Evolutionary conservation across 2,113 vertebrate species (phyloP).

Genomic region (Sinocyclocheilus grahami): DNA sequence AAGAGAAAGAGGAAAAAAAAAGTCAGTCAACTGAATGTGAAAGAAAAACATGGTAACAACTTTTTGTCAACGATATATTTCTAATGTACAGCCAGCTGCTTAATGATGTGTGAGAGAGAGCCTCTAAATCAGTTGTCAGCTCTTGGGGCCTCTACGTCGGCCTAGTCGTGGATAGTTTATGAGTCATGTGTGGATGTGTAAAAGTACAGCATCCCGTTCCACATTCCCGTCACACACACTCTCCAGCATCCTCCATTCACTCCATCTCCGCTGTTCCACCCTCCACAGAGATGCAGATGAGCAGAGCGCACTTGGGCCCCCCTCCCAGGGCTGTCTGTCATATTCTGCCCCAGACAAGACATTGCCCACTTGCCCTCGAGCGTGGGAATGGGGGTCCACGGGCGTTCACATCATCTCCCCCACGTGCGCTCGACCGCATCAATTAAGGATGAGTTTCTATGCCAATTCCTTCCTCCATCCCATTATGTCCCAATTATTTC

Average conservation of each 20-base stretch:
- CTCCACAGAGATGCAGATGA: slow-evolving; percentile 90
- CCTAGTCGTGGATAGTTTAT: slow-evolving; percentile 7
- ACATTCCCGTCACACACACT: slow-evolving; percentile 45
- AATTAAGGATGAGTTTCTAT: slow-evolving; percentile 88
- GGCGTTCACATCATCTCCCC: slow-evolving; percentile 92
- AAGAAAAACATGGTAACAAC: not conserved
- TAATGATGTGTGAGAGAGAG: not conserved
- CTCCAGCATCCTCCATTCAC: slow-evolving; percentile 61
- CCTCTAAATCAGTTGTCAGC: slow-evolving; percentile 6
- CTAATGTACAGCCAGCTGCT: not conserved
- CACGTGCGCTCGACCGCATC: slow-evolving; percentile 91
- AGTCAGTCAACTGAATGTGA: not conserved
- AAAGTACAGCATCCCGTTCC: slow-evolving; percentile 26
- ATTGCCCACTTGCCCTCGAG: slow-evolving; percentile 90
- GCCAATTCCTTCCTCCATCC: slow-evolving; percentile 40
- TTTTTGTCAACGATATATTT: not conserved
- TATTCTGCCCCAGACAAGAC: slow-evolving; percentile 79
- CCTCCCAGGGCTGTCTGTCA: slow-evolving; percentile 86
- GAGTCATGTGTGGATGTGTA: slow-evolving; percentile 8
- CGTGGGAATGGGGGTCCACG: slow-evolving; percentile 94
- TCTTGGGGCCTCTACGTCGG: not conserved
- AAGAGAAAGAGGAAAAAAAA: not conserved
- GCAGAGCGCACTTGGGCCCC: slow-evolving; percentile 86
- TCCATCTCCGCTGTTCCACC: slow-evolving; percentile 74
- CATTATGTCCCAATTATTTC: slow-evolving; percentile 90